Percentiles rank a stretch among this genome's conserved stretches.
Evolutionary conservation across 2,797 vertebrate species (phyloP).

Genomic region (Helarctos malayanus): DNA sequence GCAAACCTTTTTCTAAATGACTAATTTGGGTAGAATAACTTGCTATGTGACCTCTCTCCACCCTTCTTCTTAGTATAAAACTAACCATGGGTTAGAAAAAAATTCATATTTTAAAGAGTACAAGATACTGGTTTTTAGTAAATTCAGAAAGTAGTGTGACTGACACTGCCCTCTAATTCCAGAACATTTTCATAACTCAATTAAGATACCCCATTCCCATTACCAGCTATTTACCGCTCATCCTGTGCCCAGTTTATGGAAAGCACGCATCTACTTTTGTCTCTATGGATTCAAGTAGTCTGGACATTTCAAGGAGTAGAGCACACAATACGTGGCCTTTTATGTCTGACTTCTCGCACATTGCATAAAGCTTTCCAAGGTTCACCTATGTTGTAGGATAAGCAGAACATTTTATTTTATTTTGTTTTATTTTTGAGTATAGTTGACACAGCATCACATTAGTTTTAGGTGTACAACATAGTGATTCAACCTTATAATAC

Average conservation of each 20-base stretch:
- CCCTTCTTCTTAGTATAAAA: background rate
- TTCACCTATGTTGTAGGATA: background rate
- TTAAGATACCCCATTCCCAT: background rate
- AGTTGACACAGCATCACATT: background rate
- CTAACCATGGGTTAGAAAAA: background rate
- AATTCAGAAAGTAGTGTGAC: background rate
- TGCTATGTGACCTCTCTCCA: background rate
- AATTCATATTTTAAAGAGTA: background rate
- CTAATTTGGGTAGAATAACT: background rate
- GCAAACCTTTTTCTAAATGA: background rate
- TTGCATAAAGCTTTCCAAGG: background rate
- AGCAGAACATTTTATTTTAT: background rate
- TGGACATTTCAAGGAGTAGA: background rate
- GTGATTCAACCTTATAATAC: background rate
- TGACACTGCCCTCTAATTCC: background rate
- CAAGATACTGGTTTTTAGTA: background rate
- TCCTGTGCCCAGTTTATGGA: background rate
- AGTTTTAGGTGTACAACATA: background rate
- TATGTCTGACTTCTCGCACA: background rate
- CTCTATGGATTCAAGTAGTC: background rate
- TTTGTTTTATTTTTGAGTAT: background rate
- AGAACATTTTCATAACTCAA: background rate
- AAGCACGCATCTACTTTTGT: background rate
- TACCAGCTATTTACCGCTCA: background rate
- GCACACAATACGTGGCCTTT: background rate